Evolutionary conservation across 1,140 invertebrate genomes (phyloP).

Genomic region (Caligus rogercresseyi): DNA sequence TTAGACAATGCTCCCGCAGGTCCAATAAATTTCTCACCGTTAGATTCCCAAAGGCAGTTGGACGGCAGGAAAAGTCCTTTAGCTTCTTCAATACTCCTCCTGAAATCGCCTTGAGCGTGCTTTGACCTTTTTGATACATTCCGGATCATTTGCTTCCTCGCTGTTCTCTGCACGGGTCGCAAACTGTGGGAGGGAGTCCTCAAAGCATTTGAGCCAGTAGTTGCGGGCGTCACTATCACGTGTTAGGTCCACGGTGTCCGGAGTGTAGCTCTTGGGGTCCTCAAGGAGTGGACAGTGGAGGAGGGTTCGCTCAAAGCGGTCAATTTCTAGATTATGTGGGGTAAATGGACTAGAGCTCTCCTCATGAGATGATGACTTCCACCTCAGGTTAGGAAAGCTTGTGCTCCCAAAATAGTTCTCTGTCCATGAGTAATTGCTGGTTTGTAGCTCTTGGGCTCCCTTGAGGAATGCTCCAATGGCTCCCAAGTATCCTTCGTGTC

Average conservation of each 20-base stretch:
- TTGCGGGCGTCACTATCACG: conserved; percentile 63
- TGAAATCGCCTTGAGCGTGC: conserved; percentile 11
- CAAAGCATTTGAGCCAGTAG: conserved; percentile 83
- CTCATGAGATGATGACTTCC: too few species aligned
- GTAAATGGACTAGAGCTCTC: background rate
- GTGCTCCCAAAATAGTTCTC: conserved; percentile 58
- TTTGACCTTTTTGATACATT: background rate
- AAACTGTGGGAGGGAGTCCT: conserved; percentile 53
- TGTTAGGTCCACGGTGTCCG: conserved; percentile 73
- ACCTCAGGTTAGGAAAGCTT: conserved; percentile 30
- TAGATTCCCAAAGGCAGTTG: conserved; percentile 62
- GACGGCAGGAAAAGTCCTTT: conserved; percentile 24
- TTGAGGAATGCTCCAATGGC: conserved; percentile 58
- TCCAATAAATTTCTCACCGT: conserved; percentile 74
- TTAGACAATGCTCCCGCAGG: conserved; percentile 72
- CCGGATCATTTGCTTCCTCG: conserved; percentile 35
- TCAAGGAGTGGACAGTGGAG: conserved; percentile 45
- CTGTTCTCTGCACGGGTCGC: conserved; percentile 53
- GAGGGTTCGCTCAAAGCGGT: conserved; percentile 41
- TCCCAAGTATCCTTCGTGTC: conserved; percentile 57
- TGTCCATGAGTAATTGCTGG: conserved; percentile 46
- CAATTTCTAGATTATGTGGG: conserved; percentile 48
- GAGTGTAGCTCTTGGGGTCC: conserved; percentile 47
- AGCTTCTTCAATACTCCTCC: conserved; percentile 9
- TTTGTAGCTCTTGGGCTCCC: conserved; percentile 42